These are phyloP conservation scores for Corapipo altera DNA, from an alignment of 2,113 vertebrate species.

Conservation along the genomic window DNA sequence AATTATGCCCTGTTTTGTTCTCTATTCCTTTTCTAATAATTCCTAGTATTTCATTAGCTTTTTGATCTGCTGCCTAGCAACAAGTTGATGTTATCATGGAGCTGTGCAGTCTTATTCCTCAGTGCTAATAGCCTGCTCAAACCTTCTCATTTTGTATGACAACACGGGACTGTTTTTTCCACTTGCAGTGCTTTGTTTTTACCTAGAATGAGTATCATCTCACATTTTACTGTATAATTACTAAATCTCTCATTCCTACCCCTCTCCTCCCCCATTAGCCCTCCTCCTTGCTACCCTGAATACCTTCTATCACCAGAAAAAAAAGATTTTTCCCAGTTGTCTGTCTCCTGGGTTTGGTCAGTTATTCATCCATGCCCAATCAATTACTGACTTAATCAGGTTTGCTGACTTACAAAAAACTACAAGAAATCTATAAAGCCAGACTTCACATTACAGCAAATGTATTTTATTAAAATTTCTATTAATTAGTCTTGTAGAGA, in stretches of 20 bases:
- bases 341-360: background rate
- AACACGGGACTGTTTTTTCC: background rate
- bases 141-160: background rate
- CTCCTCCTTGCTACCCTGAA: background rate
- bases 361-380: background rate
- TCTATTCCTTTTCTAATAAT: background rate
- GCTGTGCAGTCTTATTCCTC: background rate
- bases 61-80: conserved; percentile 52
- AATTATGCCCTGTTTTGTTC: conserved; percentile 4
- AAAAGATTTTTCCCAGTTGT: background rate
- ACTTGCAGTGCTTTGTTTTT: background rate
- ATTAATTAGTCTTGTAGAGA: background rate
- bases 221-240: background rate
- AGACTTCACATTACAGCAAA: background rate
- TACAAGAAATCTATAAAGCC: background rate
- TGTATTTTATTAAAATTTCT: background rate
- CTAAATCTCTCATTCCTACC: background rate
- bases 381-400: background rate
- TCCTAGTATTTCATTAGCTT: background rate
- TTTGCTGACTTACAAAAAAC: background rate
- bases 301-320: background rate
- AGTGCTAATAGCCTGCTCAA: background rate
- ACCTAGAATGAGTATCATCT: background rate
- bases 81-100: background rate
- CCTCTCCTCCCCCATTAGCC: fast-evolving